These are phyloP conservation scores for Cataglyphis hispanica DNA, from an alignment of 1,140 invertebrate species.

Conservation along the genomic window DNA sequence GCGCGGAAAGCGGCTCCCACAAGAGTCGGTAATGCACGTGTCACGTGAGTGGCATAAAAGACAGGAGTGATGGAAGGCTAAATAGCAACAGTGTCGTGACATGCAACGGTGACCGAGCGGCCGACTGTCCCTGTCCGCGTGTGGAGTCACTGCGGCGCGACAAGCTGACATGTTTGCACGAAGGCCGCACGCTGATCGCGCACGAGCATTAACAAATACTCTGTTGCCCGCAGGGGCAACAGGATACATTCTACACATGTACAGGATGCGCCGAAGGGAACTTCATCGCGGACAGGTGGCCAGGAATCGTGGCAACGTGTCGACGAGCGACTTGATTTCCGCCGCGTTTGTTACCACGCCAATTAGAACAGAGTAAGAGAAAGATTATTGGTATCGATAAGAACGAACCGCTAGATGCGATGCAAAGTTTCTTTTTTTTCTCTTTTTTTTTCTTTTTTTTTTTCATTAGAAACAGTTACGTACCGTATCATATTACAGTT, in stretches of 20 bases:
- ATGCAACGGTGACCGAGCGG: constrained; percentile 77
- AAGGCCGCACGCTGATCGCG: constrained; percentile 79
- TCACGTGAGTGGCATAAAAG: constrained; percentile 80
- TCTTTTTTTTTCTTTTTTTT: too few species aligned
- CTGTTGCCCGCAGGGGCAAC: constrained; percentile 68
- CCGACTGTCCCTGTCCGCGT: constrained; percentile 73
- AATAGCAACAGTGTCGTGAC: constrained; percentile 80
- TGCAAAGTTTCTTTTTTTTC: too few species aligned
- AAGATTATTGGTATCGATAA: neutral
- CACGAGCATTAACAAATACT: constrained; percentile 75
- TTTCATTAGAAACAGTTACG: neutral
- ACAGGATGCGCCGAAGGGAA: constrained; percentile 68
- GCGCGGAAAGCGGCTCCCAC: constrained; percentile 70
- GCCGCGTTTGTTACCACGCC: constrained; percentile 14
- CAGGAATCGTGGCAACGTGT: constrained; percentile 57
- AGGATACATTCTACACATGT: constrained; percentile 60
- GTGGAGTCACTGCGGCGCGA: constrained; percentile 80
- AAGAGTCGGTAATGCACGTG: constrained; percentile 72
- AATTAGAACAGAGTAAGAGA: constrained; percentile 10
- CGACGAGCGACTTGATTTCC: constrained; percentile 18
- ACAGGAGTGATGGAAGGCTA: constrained; percentile 81
- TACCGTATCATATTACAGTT: neutral
- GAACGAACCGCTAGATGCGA: neutral
- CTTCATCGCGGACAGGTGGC: constrained; percentile 75
- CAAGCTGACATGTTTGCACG: constrained; percentile 84